A percentile compares a stretch with the other conserved stretches of the same genome.
Conservation (phyloP, 2,888 invertebrate genomes). For the Caenorhabditis sp. region DNA sequence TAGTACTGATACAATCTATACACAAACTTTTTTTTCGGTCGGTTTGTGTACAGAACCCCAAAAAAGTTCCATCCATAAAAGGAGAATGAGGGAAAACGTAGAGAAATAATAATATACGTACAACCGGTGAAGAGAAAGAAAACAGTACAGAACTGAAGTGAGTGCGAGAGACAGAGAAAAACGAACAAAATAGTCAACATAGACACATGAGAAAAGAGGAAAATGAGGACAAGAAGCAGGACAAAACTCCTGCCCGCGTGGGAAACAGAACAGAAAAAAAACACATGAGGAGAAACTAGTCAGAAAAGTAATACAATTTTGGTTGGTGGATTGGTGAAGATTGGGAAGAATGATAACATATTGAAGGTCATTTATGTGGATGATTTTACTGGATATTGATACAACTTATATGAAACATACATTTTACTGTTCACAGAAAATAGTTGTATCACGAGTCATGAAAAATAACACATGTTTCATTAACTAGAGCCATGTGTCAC, state of each 20-base stretch:
- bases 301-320: not conserved
- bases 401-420: too few species aligned
- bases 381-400: too few species aligned
- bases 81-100: constrained; percentile 5
- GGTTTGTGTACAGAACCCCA: not conserved
- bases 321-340: not conserved
- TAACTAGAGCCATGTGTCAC: too few species aligned
- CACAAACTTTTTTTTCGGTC: too few species aligned
- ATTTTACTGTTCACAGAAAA: too few species aligned
- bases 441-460: too few species aligned
- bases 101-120: not conserved
- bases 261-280: constrained; percentile 1
- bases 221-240: constrained; percentile 4
- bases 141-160: not conserved
- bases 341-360: not conserved
- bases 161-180: constrained; percentile 12
- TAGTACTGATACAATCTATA: not conserved
- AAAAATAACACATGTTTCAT: too few species aligned
- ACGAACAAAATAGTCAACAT: not conserved
- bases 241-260: not conserved
- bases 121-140: not conserved
- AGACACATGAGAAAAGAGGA: not conserved
- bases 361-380: too few species aligned
- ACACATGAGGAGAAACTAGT: not conserved
- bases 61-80: not conserved